Conservation (phyloP, 2,113 vertebrate species). For the Acanthochromis polyacanthus region DNA sequence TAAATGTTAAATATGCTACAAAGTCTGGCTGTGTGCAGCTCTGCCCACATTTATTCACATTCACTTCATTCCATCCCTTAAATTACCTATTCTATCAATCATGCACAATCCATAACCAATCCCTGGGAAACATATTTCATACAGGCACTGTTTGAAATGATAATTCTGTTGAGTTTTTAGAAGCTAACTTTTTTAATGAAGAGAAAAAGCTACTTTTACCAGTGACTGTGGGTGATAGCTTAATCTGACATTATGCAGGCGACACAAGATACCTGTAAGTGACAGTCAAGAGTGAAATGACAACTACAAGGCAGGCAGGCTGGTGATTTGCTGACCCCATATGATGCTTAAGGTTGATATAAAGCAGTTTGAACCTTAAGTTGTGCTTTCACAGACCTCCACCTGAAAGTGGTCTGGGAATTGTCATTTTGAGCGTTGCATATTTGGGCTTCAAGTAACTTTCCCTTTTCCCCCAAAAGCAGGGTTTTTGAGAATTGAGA, state of each 20-base stretch:
- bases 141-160: slow-evolving; percentile 75
- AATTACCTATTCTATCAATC: slow-evolving; percentile 67
- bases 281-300: slow-evolving; percentile 77
- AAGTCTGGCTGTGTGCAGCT: slow-evolving; percentile 36
- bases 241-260: slow-evolving; percentile 86
- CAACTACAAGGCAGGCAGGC: slow-evolving; percentile 73
- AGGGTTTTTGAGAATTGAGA: slow-evolving; percentile 71
- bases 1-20: slow-evolving; percentile 57
- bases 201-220: slow-evolving; percentile 73
- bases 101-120: slow-evolving; percentile 61
- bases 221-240: slow-evolving; percentile 77
- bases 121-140: slow-evolving; percentile 59
- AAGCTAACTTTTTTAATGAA: slow-evolving; percentile 83
- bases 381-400: slow-evolving; percentile 77
- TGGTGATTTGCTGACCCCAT: slow-evolving; percentile 76
- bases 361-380: slow-evolving; percentile 77
- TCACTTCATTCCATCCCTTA: slow-evolving; percentile 42
- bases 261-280: slow-evolving; percentile 78
- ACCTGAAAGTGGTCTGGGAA: slow-evolving; percentile 81
- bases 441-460: slow-evolving; percentile 74
- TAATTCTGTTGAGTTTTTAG: slow-evolving; percentile 79
- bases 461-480: slow-evolving; percentile 34
- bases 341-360: slow-evolving; percentile 79
- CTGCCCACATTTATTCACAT: slow-evolving; percentile 33
- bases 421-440: slow-evolving; percentile 73